phyloP scores from a whole-genome alignment of 2,888 invertebrate genomes.

The Drosophila buzzatii region DNA sequence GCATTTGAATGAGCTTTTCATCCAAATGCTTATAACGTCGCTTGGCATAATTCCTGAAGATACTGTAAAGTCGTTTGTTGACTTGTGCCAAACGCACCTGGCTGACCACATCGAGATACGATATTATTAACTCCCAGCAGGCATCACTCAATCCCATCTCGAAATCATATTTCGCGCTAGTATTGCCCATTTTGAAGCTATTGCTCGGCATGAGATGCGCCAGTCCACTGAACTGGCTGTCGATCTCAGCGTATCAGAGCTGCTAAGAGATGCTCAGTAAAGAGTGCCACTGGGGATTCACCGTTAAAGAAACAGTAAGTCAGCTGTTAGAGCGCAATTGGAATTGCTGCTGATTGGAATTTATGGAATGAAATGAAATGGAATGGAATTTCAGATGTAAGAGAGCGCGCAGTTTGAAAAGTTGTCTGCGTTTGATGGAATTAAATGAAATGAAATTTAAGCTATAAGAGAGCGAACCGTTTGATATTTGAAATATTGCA shows the following conservation, averaged over 20 bases:
- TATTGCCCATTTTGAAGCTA: not conserved
- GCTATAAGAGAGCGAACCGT: no score
- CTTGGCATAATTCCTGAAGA: conserved; percentile 2
- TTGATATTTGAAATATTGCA: not conserved
- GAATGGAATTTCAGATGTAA: not conserved
- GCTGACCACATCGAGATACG: conserved; percentile 17
- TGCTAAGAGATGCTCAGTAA: not conserved
- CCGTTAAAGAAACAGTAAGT: not conserved
- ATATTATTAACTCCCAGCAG: conserved; percentile 1
- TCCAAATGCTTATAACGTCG: conserved; percentile 11
- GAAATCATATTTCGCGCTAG: not conserved
- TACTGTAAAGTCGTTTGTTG: not conserved
- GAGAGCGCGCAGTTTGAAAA: not conserved
- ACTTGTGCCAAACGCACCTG: conserved; percentile 11
- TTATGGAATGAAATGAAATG: not conserved
- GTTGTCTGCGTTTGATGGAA: no score
- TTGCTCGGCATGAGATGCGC: not conserved
- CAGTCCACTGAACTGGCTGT: not conserved
- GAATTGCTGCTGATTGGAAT: not conserved
- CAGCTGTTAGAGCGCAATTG: not conserved
- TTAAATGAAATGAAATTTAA: not conserved
- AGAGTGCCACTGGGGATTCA: not conserved
- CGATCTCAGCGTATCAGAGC: not conserved
- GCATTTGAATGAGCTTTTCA: not conserved
- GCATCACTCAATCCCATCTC: conserved; percentile 2